Conservation (phyloP, 2,113 vertebrate species). For the Physeter macrocephalus region DNA sequence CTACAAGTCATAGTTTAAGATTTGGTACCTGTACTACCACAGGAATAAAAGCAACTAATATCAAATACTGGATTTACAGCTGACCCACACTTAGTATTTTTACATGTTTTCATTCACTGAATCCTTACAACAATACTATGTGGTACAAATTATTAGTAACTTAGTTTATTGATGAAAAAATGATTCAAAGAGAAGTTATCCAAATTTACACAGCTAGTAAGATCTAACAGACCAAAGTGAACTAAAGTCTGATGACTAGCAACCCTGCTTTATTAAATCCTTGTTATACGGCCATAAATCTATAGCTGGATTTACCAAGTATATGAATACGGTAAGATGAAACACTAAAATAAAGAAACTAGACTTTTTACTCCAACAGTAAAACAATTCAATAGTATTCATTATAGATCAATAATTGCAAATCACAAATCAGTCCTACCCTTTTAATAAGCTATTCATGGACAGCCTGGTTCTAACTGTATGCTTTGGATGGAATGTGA, state of each 20-base stretch:
- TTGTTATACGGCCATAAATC: not conserved
- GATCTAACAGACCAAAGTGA: not conserved
- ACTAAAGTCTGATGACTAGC: not conserved
- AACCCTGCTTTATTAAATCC: not conserved
- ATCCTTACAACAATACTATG: not conserved
- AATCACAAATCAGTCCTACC: not conserved
- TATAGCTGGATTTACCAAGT: not conserved
- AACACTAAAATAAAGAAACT: conserved; percentile 29
- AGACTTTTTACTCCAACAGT: not conserved
- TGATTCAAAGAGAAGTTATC: not conserved
- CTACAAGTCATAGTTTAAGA: not conserved
- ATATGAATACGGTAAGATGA: not conserved
- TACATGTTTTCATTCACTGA: not conserved
- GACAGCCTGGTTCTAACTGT: not conserved
- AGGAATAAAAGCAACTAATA: not conserved
- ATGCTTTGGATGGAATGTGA: not conserved
- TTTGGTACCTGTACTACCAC: not conserved
- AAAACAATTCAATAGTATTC: not conserved
- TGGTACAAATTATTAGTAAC: not conserved
- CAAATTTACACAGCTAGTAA: not conserved
- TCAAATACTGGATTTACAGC: not conserved
- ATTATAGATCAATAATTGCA: not conserved
- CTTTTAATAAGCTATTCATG: not conserved
- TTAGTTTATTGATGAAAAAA: not conserved
- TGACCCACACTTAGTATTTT: not conserved